Evolutionary conservation across 2,888 invertebrate species (phyloP), one percentile per base, ranked within the genome.

Genomic region (Sminthurides aquaticus): DNA sequence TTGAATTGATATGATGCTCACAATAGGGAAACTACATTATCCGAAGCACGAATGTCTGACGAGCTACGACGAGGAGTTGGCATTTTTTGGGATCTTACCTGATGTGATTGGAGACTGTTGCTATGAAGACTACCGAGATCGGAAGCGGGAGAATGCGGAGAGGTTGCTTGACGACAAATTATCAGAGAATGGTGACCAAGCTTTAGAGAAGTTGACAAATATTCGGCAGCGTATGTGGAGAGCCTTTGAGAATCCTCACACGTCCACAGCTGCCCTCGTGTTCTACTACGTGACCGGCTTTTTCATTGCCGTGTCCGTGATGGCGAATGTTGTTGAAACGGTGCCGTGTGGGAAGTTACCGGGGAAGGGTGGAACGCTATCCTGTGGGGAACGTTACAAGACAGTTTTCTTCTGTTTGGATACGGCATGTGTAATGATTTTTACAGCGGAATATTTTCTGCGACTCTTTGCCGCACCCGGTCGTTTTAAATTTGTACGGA

Each of bases 231-330:
- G 91, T 80, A 96, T 99, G 96, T 99, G 99, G 99, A 84, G 97
- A 76, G 98, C 99, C 58, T 99, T 99, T 80, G 98, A 99, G 81
- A 99, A 99, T 82, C 96, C 99, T 29, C 98, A 99, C 82, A 95
- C 95, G 67, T 95, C 96, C 66, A 99, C 98, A 49, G 91, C 97
- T 3, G 99, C 99, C n/a, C 84, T 99, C 76, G 98, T 99, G 68
- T 99, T 99, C 81, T 99, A 99, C 81, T 99, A 99, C 81, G 99
- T 99, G 68, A 99, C 99, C 57, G 99, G 99, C 62, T 99, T 98
- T 82, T 99, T 99, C 83, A 99, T 99, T 77, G 98, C 99, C 74
- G 95, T 99, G 57, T 97, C 96, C 70, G 99, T 99, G 77, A 89
- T 98, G 88, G 98, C 98, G 66, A 99, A 99, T 81, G 98, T 99